Evolutionary conservation across 2,888 invertebrate genomes (phyloP), one percentile per base, ranked within the genome.

Genomic region (Eristalinus sepulchralis): DNA sequence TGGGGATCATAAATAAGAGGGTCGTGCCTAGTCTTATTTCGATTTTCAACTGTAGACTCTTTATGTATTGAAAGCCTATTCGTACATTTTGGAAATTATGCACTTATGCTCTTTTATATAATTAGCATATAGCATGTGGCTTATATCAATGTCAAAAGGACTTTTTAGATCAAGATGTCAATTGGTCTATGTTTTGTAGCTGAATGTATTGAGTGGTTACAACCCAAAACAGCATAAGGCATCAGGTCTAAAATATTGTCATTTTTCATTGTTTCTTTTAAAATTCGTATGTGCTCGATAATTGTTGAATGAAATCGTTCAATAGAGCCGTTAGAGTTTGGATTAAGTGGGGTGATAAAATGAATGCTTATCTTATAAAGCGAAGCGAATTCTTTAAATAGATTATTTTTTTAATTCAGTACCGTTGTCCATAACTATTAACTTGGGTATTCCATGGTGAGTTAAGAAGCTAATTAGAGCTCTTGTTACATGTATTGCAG

Each of bases 151-250:
- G 6, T 77, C 55, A 34, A 78, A 78, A 31, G 57, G 70, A 57
- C 24, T 70, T 11, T 57, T 57, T 2, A 70, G 17, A 11, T 66
- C 71, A 59, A 71, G 60, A 63, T 53, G 24, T 57, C 39, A 11
- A 71, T 78, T 39, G 82, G 87, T 11, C 63, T 83, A 24, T 64
- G 53, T 72, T 67, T 87, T 63, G 83, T 80, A 22, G 59, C 22
- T 33, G 80, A 83, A 73, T 27, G 27, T 3, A 27, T 27, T 83
- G 83, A 72, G 62, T 83, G 83, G 20, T 77, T 85, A 39, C 73
- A 81, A 39, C 76, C 80, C 22, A 88, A 62, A 47, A 83, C 72
- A 22, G 80, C 76, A 39, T 73, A 31, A 22, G 76, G 73, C 57
- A 82, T 80, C 67, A 60, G 55, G 11, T 70, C 64, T 36, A 66